Evolutionary conservation across 2,797 vertebrate genomes (phyloP).

Genomic region (Mormyrus hasselquistii): DNA sequence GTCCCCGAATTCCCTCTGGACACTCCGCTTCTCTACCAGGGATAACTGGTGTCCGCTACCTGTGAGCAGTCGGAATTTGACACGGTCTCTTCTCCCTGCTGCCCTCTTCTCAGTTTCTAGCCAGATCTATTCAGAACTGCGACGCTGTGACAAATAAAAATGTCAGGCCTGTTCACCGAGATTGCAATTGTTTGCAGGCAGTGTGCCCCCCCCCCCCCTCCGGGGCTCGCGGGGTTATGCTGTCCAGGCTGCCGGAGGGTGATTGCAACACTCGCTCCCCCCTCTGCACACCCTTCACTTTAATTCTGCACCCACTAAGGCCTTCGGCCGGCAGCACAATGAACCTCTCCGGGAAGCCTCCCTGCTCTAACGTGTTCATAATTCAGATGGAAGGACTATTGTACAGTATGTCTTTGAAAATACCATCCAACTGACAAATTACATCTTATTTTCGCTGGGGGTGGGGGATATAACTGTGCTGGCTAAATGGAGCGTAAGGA

Average conservation of each 20-base stretch:
- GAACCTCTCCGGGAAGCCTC: conserved; percentile 53
- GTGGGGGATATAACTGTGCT: conserved; percentile 48
- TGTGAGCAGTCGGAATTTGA: neutral
- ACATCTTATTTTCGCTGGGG: conserved; percentile 47
- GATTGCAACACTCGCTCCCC: neutral
- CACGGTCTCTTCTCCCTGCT: neutral
- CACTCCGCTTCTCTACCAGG: neutral
- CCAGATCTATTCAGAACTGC: conserved; percentile 43
- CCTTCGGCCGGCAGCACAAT: conserved; percentile 59
- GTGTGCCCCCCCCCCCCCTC: conserved; percentile 30
- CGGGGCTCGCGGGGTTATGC: conserved; percentile 31
- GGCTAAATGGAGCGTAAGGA: neutral
- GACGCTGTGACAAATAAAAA: conserved; percentile 47
- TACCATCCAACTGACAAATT: conserved; percentile 62
- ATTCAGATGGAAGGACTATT: conserved; percentile 57
- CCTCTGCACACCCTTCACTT: conserved; percentile 37
- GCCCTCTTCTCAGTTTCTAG: conserved; percentile 3
- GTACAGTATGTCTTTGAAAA: conserved; percentile 59
- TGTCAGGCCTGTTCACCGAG: conserved; percentile 56
- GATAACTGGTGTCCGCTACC: neutral
- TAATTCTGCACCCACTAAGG: conserved; percentile 33
- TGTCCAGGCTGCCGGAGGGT: neutral
- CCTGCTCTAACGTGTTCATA: conserved; percentile 50
- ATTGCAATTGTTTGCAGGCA: conserved; percentile 60
- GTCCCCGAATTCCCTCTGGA: neutral